A percentile compares a stretch with the other conserved stretches of the same genome.
Conservation (phyloP, 1,140 invertebrate species). For the Dendrolimus kikuchii region DNA sequence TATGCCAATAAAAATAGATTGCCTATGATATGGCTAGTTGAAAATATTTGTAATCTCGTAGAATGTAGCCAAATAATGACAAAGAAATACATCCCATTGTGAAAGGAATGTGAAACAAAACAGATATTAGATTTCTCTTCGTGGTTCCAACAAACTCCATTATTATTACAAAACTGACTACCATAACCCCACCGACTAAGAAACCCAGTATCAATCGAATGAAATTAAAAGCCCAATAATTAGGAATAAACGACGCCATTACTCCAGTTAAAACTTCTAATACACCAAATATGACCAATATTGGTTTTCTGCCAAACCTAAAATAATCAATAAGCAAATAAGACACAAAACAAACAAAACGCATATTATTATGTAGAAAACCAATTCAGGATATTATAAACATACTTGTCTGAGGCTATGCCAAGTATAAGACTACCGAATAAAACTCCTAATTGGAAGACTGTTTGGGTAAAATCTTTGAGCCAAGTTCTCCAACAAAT, state of each 20-base stretch:
- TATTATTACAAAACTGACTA: slow-evolving; percentile 73
- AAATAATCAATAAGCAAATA: slow-evolving; percentile 16
- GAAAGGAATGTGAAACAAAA: slow-evolving; percentile 74
- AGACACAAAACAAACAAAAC: background rate
- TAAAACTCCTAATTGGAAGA: slow-evolving; percentile 62
- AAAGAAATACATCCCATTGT: slow-evolving; percentile 71
- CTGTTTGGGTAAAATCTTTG: slow-evolving; percentile 77
- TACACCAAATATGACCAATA: slow-evolving; percentile 73
- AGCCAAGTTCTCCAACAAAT: slow-evolving; percentile 77
- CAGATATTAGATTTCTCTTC: slow-evolving; percentile 74
- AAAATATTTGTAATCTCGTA: slow-evolving; percentile 71
- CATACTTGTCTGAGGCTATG: slow-evolving; percentile 57
- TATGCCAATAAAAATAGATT: slow-evolving; percentile 69
- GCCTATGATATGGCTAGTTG: slow-evolving; percentile 71
- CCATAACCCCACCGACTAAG: slow-evolving; percentile 75
- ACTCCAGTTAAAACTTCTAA: slow-evolving; percentile 75
- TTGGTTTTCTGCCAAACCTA: slow-evolving; percentile 76
- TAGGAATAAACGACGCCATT: slow-evolving; percentile 74
- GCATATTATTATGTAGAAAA: background rate
- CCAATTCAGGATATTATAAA: background rate
- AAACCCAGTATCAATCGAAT: slow-evolving; percentile 75
- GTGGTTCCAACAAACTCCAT: slow-evolving; percentile 66
- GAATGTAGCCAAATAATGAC: slow-evolving; percentile 71
- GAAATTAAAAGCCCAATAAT: slow-evolving; percentile 76
- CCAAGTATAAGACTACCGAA: slow-evolving; percentile 58